Evolutionary conservation across 2,797 vertebrate genomes (phyloP).

Genomic region (Sarcophilus harrisii): DNA sequence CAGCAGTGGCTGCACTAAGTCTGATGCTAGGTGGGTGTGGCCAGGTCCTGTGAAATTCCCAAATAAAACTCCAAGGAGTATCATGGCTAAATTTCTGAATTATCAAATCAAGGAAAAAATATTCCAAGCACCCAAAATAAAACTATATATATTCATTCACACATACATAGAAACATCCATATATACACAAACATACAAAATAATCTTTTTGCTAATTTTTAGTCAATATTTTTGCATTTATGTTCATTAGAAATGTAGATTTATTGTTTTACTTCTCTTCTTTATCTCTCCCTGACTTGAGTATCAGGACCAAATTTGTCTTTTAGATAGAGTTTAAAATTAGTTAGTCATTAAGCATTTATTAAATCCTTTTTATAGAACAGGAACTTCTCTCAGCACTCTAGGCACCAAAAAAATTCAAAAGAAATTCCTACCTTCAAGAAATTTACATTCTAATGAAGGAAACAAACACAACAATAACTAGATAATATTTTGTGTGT

Average conservation of each 20-base stretch:
- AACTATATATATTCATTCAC: too few relatives aligned
- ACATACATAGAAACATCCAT: too few relatives aligned
- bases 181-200: too few relatives aligned
- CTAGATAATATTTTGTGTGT: background rate
- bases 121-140: too few relatives aligned
- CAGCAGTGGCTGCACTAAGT: too few relatives aligned
- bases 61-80: too few relatives aligned
- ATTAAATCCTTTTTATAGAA: background rate
- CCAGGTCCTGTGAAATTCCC: too few relatives aligned
- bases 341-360: background rate
- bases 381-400: background rate
- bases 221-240: background rate
- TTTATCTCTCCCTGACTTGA: background rate
- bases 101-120: too few relatives aligned
- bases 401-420: background rate
- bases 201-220: background rate
- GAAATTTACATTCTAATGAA: background rate
- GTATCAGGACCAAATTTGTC: background rate
- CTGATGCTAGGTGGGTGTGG: too few relatives aligned
- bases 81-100: too few relatives aligned
- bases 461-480: background rate
- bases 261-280: background rate
- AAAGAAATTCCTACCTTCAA: background rate
- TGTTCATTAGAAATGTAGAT: background rate
- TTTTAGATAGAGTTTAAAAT: background rate